A percentile compares a stretch with the other conserved stretches of the same genome.
These are phyloP conservation scores for Medauroidea extradentata DNA, from an alignment of 1,140 invertebrate genomes.

Conservation along the genomic window DNA sequence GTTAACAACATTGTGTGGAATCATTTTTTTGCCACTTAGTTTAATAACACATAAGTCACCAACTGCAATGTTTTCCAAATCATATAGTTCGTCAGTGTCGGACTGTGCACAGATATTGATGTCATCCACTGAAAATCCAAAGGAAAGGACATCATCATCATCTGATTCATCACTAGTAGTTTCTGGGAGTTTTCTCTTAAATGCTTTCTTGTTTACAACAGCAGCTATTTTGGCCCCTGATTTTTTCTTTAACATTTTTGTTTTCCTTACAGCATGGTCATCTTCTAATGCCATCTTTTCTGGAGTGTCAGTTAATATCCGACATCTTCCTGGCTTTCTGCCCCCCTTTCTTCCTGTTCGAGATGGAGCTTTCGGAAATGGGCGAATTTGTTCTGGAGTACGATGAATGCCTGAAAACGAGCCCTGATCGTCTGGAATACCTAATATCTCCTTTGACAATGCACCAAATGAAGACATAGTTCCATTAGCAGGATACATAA, in stretches of 20 bases:
- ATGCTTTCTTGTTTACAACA: background rate
- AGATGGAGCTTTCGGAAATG: background rate
- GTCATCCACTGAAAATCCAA: background rate
- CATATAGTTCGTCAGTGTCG: background rate
- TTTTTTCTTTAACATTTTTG: background rate
- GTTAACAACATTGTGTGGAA: background rate
- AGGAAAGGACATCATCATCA: background rate
- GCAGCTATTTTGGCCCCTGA: background rate
- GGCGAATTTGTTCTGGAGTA: background rate
- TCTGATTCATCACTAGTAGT: background rate
- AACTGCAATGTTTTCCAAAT: background rate
- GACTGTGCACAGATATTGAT: background rate
- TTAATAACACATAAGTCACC: background rate
- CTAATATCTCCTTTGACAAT: background rate
- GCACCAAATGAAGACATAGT: background rate
- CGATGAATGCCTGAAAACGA: no score
- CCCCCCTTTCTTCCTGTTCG: background rate
- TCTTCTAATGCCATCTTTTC: background rate
- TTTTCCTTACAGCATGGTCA: background rate
- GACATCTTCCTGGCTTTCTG: conserved; percentile 1
- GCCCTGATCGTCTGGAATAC: background rate
- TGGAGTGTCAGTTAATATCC: background rate
- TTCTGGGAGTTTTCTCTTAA: background rate
- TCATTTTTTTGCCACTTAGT: background rate
- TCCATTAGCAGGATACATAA: background rate